Conservation (phyloP, 1,140 invertebrate species). For the Zaprionus taronus region DNA sequence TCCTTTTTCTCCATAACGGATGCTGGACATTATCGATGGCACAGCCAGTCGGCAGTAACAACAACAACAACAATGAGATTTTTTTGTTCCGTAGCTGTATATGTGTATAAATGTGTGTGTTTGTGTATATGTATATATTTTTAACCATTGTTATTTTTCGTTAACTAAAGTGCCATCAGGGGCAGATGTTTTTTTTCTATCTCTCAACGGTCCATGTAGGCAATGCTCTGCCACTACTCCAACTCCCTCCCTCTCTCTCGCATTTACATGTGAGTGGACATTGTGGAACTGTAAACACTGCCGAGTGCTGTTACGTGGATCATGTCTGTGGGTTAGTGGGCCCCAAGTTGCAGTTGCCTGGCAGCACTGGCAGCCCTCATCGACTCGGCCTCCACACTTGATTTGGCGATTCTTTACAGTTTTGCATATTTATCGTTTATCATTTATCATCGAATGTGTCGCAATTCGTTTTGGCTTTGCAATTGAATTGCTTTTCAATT, state of each 20-base stretch:
- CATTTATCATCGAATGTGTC: constrained; percentile 22
- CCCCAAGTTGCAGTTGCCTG: background rate
- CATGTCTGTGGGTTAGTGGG: background rate
- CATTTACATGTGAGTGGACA: constrained; percentile 55
- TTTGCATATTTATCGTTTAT: constrained; percentile 63
- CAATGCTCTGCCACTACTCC: constrained; percentile 23
- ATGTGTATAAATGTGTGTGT: background rate
- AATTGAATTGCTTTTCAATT: constrained; percentile 52
- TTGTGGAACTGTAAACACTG: constrained; percentile 57
- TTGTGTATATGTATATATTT: constrained; percentile 56
- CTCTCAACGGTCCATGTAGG: constrained; percentile 45
- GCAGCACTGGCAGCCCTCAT: background rate
- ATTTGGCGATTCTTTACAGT: constrained; percentile 46
- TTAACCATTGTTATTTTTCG: constrained; percentile 81
- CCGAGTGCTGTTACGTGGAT: background rate
- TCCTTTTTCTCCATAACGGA: constrained; percentile 73
- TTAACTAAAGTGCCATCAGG: constrained; percentile 83
- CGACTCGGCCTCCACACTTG: background rate
- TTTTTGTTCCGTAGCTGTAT: constrained; percentile 39
- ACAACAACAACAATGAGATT: constrained; percentile 40
- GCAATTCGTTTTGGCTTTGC: constrained; percentile 59
- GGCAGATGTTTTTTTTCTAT: constrained; percentile 82
- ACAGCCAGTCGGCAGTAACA: constrained; percentile 37
- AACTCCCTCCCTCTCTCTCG: constrained; percentile 23
- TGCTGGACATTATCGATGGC: constrained; percentile 77